A percentile compares a stretch with the other conserved stretches of the same genome.
These are phyloP conservation scores for Apeltes quadracus DNA, from an alignment of 2,113 vertebrate genomes.

Conservation along the genomic window DNA sequence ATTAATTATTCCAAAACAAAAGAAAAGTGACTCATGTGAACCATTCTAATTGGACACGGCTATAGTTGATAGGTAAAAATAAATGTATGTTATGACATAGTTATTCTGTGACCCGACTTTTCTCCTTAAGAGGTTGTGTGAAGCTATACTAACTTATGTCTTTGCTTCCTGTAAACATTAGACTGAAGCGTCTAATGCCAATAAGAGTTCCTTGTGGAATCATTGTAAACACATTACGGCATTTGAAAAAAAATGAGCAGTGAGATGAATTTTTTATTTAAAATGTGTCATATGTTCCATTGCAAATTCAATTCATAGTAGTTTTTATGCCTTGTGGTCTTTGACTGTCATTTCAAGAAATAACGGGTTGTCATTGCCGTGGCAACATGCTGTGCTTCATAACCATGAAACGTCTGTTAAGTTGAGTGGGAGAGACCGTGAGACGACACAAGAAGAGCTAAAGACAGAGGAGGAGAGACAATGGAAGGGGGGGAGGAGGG, in stretches of 20 bases:
- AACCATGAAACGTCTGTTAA: constrained; percentile 27
- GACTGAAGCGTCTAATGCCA: neutral
- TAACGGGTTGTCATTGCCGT: constrained; percentile 9
- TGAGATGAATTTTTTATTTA: neutral
- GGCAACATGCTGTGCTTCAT: constrained; percentile 29
- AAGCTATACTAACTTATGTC: neutral
- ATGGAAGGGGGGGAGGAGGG: constrained; percentile 15
- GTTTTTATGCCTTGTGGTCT: neutral
- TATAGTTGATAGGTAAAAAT: neutral
- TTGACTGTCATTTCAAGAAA: neutral
- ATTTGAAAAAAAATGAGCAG: neutral
- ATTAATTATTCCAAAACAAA: neutral
- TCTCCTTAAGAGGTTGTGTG: neutral
- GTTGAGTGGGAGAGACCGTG: constrained; percentile 31
- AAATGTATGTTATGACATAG: neutral
- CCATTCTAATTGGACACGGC: neutral
- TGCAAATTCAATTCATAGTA: neutral
- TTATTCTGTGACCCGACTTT: neutral
- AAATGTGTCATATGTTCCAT: neutral
- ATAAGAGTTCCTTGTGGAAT: neutral
- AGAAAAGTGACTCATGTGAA: neutral
- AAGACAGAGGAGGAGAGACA: constrained; percentile 20
- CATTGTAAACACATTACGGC: neutral
- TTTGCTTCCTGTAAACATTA: neutral
- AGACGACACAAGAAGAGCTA: constrained; percentile 29